Conservation (phyloP, 2,113 vertebrate species). For the Lota lota region DNA sequence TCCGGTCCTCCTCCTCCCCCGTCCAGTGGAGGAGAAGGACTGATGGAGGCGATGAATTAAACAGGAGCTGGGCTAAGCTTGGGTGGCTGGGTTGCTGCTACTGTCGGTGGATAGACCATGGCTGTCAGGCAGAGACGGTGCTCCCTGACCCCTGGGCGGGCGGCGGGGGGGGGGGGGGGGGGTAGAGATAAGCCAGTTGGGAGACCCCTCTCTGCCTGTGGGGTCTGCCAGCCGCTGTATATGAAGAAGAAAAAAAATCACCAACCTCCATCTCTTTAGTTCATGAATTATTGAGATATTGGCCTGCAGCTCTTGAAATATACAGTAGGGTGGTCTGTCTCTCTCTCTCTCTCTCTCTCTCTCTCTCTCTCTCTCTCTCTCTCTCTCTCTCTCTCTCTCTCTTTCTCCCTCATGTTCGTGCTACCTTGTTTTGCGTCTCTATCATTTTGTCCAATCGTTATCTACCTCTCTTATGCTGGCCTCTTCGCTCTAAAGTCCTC, state of each 20-base stretch:
- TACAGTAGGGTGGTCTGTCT: conserved; percentile 69
- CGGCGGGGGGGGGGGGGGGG: too few species aligned
- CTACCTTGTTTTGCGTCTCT: too few species aligned
- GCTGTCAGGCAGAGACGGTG: conserved; percentile 60
- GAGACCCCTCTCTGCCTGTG: conserved; percentile 64
- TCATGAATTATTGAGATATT: conserved; percentile 89
- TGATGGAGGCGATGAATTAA: conserved; percentile 61
- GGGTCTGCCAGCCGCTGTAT: conserved; percentile 69
- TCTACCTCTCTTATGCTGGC: too few species aligned
- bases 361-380: conserved; percentile 28
- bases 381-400: conserved; percentile 33
- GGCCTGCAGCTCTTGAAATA: conserved; percentile 79
- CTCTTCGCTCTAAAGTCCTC: too few species aligned
- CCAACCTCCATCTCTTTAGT: conserved; percentile 69
- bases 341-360: conserved; percentile 42
- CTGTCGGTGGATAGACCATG: conserved; percentile 53
- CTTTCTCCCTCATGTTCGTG: too few species aligned
- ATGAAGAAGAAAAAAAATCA: conserved; percentile 6
- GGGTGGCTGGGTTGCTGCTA: conserved; percentile 47
- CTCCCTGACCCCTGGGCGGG: conserved; percentile 51
- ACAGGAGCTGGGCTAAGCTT: conserved; percentile 51
- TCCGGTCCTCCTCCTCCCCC: conserved; percentile 4
- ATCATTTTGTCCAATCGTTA: too few species aligned
- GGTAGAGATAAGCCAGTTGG: conserved; percentile 66
- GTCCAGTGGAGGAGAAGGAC: not conserved